Evolutionary conservation across 2,113 vertebrate species (phyloP).

Genomic region (Zosterops hypoxanthus): DNA sequence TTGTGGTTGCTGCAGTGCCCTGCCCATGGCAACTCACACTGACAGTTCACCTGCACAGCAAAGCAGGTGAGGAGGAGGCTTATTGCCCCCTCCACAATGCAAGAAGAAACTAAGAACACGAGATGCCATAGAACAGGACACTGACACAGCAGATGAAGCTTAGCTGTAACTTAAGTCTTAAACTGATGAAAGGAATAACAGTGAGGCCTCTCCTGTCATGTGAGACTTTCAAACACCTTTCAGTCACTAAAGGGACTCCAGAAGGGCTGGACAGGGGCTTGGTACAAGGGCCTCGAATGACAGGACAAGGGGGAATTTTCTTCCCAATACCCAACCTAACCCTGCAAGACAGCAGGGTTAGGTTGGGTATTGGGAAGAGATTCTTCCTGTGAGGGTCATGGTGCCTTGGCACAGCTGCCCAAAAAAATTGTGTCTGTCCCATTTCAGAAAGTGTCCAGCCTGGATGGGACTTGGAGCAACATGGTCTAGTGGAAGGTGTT

Average conservation of each 20-base stretch:
- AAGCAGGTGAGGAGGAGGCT: neutral
- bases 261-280: neutral
- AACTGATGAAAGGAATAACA: neutral
- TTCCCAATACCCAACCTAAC: too few relatives aligned
- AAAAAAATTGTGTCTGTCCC: neutral
- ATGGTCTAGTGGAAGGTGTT: too few relatives aligned
- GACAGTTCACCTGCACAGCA: neutral
- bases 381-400: rapidly evolving
- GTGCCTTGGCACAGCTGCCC: neutral
- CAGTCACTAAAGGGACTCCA: neutral
- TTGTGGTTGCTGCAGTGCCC: neutral
- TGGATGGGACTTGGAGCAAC: neutral
- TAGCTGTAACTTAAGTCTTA: neutral
- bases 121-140: neutral
- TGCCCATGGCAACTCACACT: neutral
- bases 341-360: neutral
- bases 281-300: too few relatives aligned
- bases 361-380: neutral
- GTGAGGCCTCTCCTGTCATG: neutral
- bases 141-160: neutral
- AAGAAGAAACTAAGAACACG: neutral
- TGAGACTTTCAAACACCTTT: too few relatives aligned
- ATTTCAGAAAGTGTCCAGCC: neutral
- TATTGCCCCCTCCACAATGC: neutral
- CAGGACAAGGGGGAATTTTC: neutral